These are phyloP conservation scores for Rhabdomys dilectus DNA, from an alignment of 2,113 vertebrate genomes.

Conservation along the genomic window DNA sequence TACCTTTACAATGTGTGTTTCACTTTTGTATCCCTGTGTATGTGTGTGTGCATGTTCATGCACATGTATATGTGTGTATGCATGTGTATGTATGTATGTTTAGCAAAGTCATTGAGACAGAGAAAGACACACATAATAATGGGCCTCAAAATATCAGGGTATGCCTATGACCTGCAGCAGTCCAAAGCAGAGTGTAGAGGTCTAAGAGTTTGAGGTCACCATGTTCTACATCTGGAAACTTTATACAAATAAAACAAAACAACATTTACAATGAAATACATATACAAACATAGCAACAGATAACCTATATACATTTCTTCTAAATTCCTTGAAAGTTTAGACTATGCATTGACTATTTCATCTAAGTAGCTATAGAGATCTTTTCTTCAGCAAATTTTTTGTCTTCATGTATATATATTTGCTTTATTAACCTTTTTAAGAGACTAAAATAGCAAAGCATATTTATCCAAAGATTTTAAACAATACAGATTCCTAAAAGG, in stretches of 20 bases:
- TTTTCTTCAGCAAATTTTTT: background rate
- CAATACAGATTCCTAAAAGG: background rate
- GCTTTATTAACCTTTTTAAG: slow-evolving; percentile 10
- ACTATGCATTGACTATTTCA: background rate
- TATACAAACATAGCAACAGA: background rate
- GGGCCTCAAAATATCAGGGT: background rate
- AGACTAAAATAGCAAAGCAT: background rate
- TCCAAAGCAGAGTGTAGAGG: background rate
- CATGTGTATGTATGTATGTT: background rate
- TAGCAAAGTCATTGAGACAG: background rate
- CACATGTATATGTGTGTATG: background rate
- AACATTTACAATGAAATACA: background rate
- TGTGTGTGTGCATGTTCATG: background rate
- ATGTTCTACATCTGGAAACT: background rate
- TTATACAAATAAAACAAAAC: background rate
- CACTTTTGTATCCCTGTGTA: background rate
- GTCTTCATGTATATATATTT: background rate
- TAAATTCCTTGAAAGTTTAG: background rate
- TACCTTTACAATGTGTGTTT: background rate
- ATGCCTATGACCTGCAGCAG: background rate
- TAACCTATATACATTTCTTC: background rate
- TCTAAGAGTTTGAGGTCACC: no score
- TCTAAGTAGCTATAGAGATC: background rate
- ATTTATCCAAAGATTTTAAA: slow-evolving; percentile 55
- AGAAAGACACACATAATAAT: background rate